These are phyloP conservation scores for Drosophila melanogaster DNA, from an alignment of 1,140 invertebrate species.

Conservation along the genomic window DNA sequence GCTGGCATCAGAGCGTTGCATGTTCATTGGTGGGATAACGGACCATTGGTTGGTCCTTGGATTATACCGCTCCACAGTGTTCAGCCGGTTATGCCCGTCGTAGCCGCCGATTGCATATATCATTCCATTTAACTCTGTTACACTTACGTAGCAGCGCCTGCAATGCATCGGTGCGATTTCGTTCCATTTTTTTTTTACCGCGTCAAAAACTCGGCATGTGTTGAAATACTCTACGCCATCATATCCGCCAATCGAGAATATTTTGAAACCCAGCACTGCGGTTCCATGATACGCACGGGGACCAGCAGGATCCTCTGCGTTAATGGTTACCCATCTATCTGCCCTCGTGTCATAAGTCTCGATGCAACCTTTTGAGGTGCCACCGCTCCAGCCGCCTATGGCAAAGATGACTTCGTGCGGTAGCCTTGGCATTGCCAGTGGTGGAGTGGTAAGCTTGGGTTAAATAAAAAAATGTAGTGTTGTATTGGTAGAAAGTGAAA, in stretches of 20 bases:
- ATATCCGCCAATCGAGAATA: conserved; percentile 92
- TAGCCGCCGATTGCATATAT: conserved; percentile 96
- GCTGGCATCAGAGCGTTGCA: conserved; percentile 92
- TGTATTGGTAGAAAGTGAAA: conserved; percentile 18
- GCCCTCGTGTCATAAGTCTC: conserved; percentile 91
- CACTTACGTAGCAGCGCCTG: conserved; percentile 88
- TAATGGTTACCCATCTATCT: conserved; percentile 87
- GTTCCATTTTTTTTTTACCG: conserved; percentile 87
- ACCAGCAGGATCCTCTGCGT: conserved; percentile 86
- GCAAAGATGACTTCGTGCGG: conserved; percentile 90
- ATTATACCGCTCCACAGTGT: conserved; percentile 90
- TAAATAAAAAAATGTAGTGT: conserved; percentile 24
- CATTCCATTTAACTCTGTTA: conserved; percentile 87
- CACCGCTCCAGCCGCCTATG: conserved; percentile 92
- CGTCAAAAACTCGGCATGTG: conserved; percentile 89
- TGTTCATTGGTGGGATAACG: conserved; percentile 91
- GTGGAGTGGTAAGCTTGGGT: conserved; percentile 86
- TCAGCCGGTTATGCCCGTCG: conserved; percentile 92
- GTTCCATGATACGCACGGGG: conserved; percentile 92
- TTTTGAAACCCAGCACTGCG: conserved; percentile 88
- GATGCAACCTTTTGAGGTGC: conserved; percentile 90
- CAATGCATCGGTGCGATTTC: conserved; percentile 88
- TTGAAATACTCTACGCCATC: conserved; percentile 91
- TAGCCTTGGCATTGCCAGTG: conserved; percentile 87
- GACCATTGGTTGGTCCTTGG: conserved; percentile 92